A percentile compares a stretch with the other conserved stretches of the same genome.
Conservation (phyloP, 1,140 invertebrate genomes). For the Papilio glaucus region DNA sequence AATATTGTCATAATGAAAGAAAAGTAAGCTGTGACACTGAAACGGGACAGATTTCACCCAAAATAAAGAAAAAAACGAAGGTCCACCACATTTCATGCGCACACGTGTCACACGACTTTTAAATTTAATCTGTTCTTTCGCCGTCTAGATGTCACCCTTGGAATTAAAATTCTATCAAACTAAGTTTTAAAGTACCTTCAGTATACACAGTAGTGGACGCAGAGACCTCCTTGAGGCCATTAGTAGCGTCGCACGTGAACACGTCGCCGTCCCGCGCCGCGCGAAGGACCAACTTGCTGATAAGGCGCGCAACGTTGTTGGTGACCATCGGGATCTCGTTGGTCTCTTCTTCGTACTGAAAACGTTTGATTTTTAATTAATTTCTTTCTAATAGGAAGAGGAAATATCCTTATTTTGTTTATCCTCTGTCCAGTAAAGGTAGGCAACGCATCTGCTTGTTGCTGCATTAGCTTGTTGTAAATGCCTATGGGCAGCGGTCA, state of each 20-base stretch:
- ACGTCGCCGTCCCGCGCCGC: conserved; percentile 84
- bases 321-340: conserved; percentile 82
- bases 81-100: no score
- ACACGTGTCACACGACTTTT: no score
- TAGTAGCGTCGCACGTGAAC: conserved; percentile 90
- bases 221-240: conserved; percentile 84
- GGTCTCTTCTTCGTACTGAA: conserved; percentile 75
- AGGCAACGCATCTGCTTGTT: no score
- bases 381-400: no score
- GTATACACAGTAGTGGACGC: conserved; percentile 83
- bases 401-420: no score
- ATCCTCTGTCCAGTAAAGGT: no score
- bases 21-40: no score
- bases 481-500: no score
- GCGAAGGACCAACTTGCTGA: conserved; percentile 87
- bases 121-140: neutral
- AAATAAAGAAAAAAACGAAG: no score
- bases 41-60: no score
- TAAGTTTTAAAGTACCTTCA: conserved; percentile 51
- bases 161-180: neutral
- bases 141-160: neutral
- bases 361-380: conserved; percentile 28
- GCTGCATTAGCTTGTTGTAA: no score
- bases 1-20: no score
- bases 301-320: conserved; percentile 84